These are phyloP conservation scores for Brachionus calyciflorus DNA, from an alignment of 1,140 invertebrate species.

Conservation along the genomic window DNA sequence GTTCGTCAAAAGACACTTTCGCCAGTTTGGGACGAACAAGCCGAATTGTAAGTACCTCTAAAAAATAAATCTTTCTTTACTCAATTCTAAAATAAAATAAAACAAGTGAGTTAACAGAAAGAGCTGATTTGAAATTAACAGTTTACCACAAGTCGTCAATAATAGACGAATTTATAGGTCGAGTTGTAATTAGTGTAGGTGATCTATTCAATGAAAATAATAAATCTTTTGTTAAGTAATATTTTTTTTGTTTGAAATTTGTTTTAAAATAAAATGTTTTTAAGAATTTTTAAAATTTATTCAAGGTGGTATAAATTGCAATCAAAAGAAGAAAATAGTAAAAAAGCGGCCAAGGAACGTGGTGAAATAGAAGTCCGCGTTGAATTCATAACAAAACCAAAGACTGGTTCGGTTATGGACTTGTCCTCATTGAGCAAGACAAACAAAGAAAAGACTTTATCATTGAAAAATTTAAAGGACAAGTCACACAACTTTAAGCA, in stretches of 20 bases:
- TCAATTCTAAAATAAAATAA: not conserved
- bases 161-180: constrained; percentile 39
- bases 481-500: constrained; percentile 21
- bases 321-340: constrained; percentile 29
- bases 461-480: constrained; percentile 36
- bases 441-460: constrained; percentile 26
- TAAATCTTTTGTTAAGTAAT: constrained; percentile 45
- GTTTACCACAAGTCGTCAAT: constrained; percentile 46
- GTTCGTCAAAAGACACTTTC: not conserved
- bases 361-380: constrained; percentile 37
- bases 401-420: constrained; percentile 36
- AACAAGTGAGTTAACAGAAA: constrained; percentile 1
- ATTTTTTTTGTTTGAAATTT: constrained; percentile 9
- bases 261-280: constrained; percentile 1
- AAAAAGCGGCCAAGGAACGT: constrained; percentile 22
- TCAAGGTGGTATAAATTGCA: constrained; percentile 39
- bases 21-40: constrained; percentile 45
- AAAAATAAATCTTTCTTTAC: not conserved
- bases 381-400: constrained; percentile 24
- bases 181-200: constrained; percentile 10
- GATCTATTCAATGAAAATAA: constrained; percentile 43
- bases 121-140: constrained; percentile 27
- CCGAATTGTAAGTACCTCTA: constrained; percentile 21
- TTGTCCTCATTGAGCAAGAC: constrained; percentile 17
- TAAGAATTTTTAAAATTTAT: constrained; percentile 15